A percentile compares a stretch with the other conserved stretches of the same genome.
Conservation (phyloP, 2,797 vertebrate genomes). For the Myotis planiceps region DNA sequence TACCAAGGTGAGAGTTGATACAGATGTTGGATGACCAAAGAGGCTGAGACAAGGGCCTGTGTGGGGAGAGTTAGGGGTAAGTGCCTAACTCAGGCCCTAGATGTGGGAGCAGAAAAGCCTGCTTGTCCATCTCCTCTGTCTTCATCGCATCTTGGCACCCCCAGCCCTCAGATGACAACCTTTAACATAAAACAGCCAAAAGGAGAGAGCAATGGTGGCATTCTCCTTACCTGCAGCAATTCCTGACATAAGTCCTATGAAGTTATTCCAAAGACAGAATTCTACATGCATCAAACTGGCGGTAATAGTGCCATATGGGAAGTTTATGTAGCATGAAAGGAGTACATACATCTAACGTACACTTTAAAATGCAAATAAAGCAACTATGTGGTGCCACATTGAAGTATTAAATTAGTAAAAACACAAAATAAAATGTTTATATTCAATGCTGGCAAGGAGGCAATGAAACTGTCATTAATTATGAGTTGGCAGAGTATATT, state of each 20-base stretch:
- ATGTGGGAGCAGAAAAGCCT: not conserved
- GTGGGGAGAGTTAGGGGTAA: not conserved
- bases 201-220: not conserved
- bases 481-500: constrained; percentile 47
- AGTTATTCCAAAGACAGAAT: not conserved
- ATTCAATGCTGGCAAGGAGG: constrained; percentile 29
- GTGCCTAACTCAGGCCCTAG: not conserved
- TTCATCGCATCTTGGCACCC: not conserved
- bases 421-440: constrained; percentile 75
- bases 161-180: not conserved
- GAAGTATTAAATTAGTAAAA: constrained; percentile 69
- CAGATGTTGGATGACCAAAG: not conserved
- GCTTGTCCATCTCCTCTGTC: not conserved
- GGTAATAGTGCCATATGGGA: not conserved
- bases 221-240: not conserved
- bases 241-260: not conserved
- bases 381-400: not conserved
- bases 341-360: not conserved
- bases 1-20: not conserved
- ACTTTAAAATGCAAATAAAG: constrained; percentile 61
- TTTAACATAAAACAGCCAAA: not conserved
- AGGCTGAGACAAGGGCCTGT: not conserved
- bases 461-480: constrained; percentile 65
- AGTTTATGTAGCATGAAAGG: not conserved
- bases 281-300: not conserved